phyloP scores from a whole-genome alignment of 2,113 vertebrate species.

The Megalops atlanticus region DNA sequence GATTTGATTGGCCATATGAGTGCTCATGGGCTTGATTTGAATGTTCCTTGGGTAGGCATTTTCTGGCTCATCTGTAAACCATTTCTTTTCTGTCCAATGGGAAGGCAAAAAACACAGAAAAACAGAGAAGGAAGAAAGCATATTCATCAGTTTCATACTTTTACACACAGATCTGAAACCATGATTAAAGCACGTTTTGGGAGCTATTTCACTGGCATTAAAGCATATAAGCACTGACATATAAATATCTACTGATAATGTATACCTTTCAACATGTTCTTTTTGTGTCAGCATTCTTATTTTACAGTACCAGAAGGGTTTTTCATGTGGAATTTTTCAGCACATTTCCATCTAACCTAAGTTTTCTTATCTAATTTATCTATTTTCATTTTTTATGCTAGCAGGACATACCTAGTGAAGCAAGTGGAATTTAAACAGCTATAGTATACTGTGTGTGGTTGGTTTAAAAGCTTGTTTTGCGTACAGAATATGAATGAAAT shows the following conservation, averaged over 20 bases:
- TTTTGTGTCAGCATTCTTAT: too few relatives aligned
- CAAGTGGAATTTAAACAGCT: too few relatives aligned
- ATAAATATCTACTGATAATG: neutral
- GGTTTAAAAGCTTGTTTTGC: too few relatives aligned
- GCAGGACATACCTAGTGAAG: too few relatives aligned
- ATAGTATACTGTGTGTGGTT: too few relatives aligned
- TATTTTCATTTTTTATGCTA: too few relatives aligned
- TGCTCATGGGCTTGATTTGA: conserved; percentile 99
- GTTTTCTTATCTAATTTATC: too few relatives aligned
- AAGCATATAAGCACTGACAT: neutral
- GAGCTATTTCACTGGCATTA: too few relatives aligned
- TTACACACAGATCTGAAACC: neutral
- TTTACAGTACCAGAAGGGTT: too few relatives aligned
- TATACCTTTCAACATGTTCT: neutral
- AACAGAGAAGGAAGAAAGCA: conserved; percentile 64
- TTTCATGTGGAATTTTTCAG: too few relatives aligned
- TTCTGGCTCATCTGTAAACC: conserved; percentile 99
- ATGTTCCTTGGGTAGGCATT: conserved; percentile 98
- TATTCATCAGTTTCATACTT: conserved; percentile 18
- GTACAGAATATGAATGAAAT: conserved; percentile 68
- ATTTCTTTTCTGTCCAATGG: conserved; percentile 97
- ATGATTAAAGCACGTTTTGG: too few relatives aligned
- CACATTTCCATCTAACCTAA: too few relatives aligned
- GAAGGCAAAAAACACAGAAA: conserved; percentile 60
- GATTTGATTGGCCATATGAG: conserved; percentile 99